A percentile compares a stretch with the other conserved stretches of the same genome.
Evolutionary conservation across 1,140 invertebrate genomes (phyloP).

Genomic region (Homalodisca vitripennis): DNA sequence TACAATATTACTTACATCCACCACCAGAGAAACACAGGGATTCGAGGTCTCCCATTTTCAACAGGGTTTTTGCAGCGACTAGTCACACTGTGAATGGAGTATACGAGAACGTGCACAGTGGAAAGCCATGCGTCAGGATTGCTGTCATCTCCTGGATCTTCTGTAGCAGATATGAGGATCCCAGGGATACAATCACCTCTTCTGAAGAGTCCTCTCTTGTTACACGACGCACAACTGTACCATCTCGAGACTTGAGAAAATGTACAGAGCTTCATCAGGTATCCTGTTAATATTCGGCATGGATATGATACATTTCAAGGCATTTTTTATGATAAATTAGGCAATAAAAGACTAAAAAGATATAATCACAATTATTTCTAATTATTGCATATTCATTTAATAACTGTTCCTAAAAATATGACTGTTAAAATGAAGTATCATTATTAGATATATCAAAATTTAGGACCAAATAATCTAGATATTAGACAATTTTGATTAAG

Average conservation of each 20-base stretch:
- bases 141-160: slow-evolving; percentile 79
- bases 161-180: slow-evolving; percentile 75
- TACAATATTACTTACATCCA: no score
- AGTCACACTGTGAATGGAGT: slow-evolving; percentile 84
- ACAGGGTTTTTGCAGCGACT: slow-evolving; percentile 61
- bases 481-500: no score
- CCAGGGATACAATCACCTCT: slow-evolving; percentile 83
- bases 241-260: slow-evolving; percentile 88
- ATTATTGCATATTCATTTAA: no score
- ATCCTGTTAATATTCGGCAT: slow-evolving; percentile 66
- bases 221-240: slow-evolving; percentile 79
- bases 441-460: no score
- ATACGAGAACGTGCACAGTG: slow-evolving; percentile 91
- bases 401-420: no score
- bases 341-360: no score
- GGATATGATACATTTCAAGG: no score
- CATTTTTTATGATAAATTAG: no score
- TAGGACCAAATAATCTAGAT: no score
- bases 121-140: slow-evolving; percentile 84
- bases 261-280: slow-evolving; percentile 83
- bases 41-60: slow-evolving; percentile 75
- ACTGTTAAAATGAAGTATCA: no score
- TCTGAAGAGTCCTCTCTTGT: slow-evolving; percentile 81
- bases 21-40: slow-evolving; percentile 69
- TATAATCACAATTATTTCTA: no score